Evolutionary conservation across 2,113 vertebrate genomes (phyloP).

Genomic region (Agapornis roseicollis): DNA sequence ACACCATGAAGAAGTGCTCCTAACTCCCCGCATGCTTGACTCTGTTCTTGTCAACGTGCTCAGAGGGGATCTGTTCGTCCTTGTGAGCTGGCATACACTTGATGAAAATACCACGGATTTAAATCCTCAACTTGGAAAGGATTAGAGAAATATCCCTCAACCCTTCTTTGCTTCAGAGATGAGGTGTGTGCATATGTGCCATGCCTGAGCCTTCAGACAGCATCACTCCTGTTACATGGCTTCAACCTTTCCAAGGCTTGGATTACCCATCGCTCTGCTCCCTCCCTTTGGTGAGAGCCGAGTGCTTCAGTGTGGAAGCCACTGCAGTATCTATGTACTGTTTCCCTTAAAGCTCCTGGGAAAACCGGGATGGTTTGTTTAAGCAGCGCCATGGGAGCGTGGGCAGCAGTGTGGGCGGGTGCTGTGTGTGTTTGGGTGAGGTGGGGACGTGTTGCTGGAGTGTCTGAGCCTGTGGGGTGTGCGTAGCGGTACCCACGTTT

Average conservation of each 20-base stretch:
- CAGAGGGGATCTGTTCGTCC: neutral
- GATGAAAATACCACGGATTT: neutral
- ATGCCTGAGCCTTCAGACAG: neutral
- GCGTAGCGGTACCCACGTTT: neutral
- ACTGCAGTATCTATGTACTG: neutral
- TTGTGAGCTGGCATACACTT: neutral
- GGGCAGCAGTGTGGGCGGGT: neutral
- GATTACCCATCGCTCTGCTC: neutral
- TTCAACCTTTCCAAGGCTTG: neutral
- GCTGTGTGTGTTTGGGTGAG: slow-evolving; percentile 1
- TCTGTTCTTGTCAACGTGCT: neutral
- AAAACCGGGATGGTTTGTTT: neutral
- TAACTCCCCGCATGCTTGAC: neutral
- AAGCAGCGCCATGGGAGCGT: neutral
- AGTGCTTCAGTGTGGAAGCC: neutral
- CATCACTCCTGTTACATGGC: accelerated
- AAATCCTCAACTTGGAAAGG: neutral
- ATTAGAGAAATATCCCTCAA: neutral
- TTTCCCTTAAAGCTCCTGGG: neutral
- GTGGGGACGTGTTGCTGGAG: neutral
- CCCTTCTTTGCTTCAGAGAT: neutral
- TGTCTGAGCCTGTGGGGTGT: neutral
- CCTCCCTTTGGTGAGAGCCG: neutral
- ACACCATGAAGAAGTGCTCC: neutral
- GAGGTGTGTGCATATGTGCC: neutral